Base-by-base conservation (phyloP, 2,113 vertebrate genomes). In the Pardalotus punctatus region DNA sequence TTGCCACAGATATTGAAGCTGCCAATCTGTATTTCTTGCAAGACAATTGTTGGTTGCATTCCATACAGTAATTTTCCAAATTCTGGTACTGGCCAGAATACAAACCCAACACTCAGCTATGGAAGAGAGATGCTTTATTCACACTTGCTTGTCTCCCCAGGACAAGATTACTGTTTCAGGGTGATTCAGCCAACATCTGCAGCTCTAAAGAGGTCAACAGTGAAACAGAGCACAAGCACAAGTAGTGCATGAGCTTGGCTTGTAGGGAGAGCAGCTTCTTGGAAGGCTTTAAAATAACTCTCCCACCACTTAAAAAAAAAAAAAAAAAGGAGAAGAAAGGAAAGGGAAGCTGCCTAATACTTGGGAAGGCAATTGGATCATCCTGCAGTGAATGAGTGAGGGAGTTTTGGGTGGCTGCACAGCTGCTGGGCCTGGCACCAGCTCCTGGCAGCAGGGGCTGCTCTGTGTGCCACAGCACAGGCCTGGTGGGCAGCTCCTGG, bases 191-290 rank as follows among this genome's bases (percentile, higher is more conserved):
- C 35, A 13, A 14, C 2, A 5, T 33, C 28, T 71, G 33, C 24
- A 40, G 21, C 40, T 61, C 45, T 35, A 7, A 60, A 24, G 2
- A 45, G 56, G 21, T 10, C 0, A 0, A 3, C 9, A 65, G 35
- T 16, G 25, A 66, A 71, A 61, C 1, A 2, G 24, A 60, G 22
- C 40, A 43, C 45, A 56, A 38, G 19, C 11, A 54, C 10, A 38
- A 19, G 43, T 6, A 25, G 16, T 18, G 29, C 1, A 7, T 4
- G 51, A 92, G 24, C 12, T 51, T 50, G 47, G 36, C 18, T 6
- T 6, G 12, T 14, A 67, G 47, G 57, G 18, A 20, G 11, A 66
- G n/a, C n/a, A 62, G 20, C 29, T 72, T 60, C 47, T 33, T 29
- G 12, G 10, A 12, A 62, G 24, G 5, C 17, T 51, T 72, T 58